Evolutionary conservation across 2,888 invertebrate species (phyloP), one percentile per base, ranked within the genome.

Genomic region (Leucophenga montana): DNA sequence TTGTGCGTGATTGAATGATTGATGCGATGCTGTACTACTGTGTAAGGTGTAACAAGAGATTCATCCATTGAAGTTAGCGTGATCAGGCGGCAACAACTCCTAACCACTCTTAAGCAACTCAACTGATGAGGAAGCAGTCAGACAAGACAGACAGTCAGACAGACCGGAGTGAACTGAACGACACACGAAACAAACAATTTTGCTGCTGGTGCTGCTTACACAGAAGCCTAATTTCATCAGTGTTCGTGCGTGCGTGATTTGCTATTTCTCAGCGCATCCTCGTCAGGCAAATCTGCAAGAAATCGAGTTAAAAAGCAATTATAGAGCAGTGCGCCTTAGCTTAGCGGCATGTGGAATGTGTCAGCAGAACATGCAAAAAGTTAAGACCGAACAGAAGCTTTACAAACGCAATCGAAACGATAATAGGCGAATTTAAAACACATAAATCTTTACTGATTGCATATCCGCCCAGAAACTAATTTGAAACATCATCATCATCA

Each of bases 181-280:
- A 72, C 69, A 71, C 70, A 72, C 70, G 71, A 71, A 72, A 72
- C 75, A 62, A 65, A 72, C 67, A 73, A 76, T 77, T 78, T 77
- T 77, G 80, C 72, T 82, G 80, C 84, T 78, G 79, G 79, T 77
- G 80, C 72, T 82, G 82, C 84, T 78, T 79, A 80, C 78, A 85
- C 85, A 85, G 86, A 86, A 86, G 85, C 85, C 82, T 82, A 83
- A 86, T 86, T 85, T 82, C 82, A 79, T 80, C 77, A 83, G 78
- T 77, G 78, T 71, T 71, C 72, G 71, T 61, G 62, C 59, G 48
- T 64, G 62, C 46, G 48, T 64, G 61, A 77, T 77, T 76, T 76
- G 18, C 50, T 50, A 50, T 18, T 16, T 16, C 6, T 50, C 50
- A n/a, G 18, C 13, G 50, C 50, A 18, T 16, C n/a, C n/a, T 16